Conservation (phyloP, 2,113 vertebrate genomes). For the Picathartes gymnocephalus region DNA sequence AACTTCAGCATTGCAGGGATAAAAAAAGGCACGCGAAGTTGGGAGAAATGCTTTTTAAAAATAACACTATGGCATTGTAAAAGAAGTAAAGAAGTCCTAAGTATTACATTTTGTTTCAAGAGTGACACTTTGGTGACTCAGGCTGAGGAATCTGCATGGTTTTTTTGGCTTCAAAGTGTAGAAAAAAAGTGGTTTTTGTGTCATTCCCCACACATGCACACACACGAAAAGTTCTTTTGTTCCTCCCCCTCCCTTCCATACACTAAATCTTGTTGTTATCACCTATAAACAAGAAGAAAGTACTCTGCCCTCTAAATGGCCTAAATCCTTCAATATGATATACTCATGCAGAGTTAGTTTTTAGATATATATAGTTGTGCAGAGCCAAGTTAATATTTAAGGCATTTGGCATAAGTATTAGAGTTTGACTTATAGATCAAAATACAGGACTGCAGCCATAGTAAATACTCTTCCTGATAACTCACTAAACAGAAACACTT, state of each 20-base stretch:
- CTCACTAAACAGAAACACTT: background rate
- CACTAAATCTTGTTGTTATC: background rate
- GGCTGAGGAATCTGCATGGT: background rate
- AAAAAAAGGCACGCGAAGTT: background rate
- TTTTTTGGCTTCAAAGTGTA: background rate
- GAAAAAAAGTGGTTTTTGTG: background rate
- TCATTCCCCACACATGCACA: background rate
- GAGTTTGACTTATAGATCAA: background rate
- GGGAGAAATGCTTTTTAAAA: background rate
- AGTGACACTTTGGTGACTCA: background rate
- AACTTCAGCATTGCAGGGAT: background rate
- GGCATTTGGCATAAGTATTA: background rate
- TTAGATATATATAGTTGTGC: background rate
- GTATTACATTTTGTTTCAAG: background rate
- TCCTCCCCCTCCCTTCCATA: background rate
- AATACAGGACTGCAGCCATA: background rate
- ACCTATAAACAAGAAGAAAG: background rate
- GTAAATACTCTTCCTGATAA: background rate
- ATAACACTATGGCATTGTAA: background rate
- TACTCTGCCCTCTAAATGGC: background rate
- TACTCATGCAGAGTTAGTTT: background rate
- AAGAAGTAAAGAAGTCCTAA: background rate
- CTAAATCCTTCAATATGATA: background rate
- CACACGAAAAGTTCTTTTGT: background rate
- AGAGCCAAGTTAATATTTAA: slow-evolving; percentile 8